phyloP scores from a whole-genome alignment of 2,888 invertebrate genomes.

The Tromatobia lineatoria region DNA sequence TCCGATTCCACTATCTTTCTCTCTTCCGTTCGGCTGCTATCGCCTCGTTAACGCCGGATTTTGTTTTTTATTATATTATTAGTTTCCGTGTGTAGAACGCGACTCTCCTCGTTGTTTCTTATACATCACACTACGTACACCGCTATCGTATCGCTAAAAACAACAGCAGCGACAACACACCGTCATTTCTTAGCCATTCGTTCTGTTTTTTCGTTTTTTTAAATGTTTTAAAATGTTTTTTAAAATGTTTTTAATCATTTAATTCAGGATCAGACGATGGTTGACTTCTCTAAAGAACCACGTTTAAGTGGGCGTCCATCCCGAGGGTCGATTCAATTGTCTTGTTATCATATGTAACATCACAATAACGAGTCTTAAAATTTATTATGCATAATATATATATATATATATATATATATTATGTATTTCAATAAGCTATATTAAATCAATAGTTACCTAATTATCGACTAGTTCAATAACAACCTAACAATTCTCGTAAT shows the following conservation, averaged over 20 bases:
- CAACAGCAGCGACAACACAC: constrained; percentile 60
- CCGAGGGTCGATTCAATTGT: constrained; percentile 39
- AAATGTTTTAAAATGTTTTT: too few species aligned
- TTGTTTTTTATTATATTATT: constrained; percentile 6
- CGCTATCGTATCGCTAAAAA: constrained; percentile 62
- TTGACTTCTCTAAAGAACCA: background rate
- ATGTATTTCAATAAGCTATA: constrained; percentile 84
- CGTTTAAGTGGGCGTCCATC: background rate
- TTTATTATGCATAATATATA: too few species aligned
- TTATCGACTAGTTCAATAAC: constrained; percentile 77
- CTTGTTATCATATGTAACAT: constrained; percentile 72
- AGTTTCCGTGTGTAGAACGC: constrained; percentile 59
- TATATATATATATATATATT: constrained; percentile 76
- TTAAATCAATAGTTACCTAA: constrained; percentile 86
- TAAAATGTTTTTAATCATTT: too few species aligned
- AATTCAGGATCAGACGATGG: constrained; percentile 15
- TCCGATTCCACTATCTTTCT: constrained; percentile 56
- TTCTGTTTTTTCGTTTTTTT: constrained; percentile 1
- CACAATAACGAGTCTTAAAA: constrained; percentile 82
- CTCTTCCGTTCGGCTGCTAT: constrained; percentile 64
- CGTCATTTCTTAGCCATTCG: constrained; percentile 14
- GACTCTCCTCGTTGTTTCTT: constrained; percentile 56
- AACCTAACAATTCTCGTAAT: constrained; percentile 76
- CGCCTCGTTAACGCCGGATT: constrained; percentile 33
- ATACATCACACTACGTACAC: constrained; percentile 55